Evolutionary conservation across 2,797 vertebrate genomes (phyloP), one percentile per base, ranked within the genome.

Genomic region (Natrix natrix): DNA sequence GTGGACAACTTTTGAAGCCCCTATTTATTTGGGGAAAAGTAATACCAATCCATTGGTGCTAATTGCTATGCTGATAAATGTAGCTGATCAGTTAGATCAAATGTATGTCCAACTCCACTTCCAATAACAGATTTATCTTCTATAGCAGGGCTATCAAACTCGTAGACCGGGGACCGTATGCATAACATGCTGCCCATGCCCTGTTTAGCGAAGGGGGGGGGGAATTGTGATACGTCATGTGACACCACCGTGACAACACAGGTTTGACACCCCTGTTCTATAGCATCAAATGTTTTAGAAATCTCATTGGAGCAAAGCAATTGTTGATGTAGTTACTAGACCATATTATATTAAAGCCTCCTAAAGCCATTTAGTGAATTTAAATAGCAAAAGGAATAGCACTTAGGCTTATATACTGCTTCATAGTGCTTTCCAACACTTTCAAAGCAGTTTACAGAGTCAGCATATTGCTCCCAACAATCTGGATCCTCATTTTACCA

Each of bases 121-220:
- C 37, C 37, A 83, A 48, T 48, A 83, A 83, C 4, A 48, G 74
- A 83, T 83, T 83, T 48, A 48, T 48, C 11, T 83, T 83, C 74
- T 83, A 48, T 24, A 48, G 20, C 43, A 48, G 57, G 17, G 1
- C 57, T 59, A 17, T 59, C 17, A 59, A 59, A 59, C 56, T 57
- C 14, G 0, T 1, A 4, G 56, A 14, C 56, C 1, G 1, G 1
- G 16, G 56, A 1, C 56, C 16, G 16, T 5, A 57, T 57, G 56
- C 0, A 16, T 17, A 0, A 57, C 0, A 4, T 6, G 1, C 57
- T 59, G 57, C 17, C 5, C 16, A 59, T 20, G 5, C 57, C 57
- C 5, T 20, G 17, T 59, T 59, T 59, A 20, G 17, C 17, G 5
- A 59, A 59, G 5, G 17, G 17, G 57, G 5, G 17, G 17, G 57